Evolutionary conservation across 2,888 invertebrate genomes (phyloP).

Genomic region (Cybosia mesomella): DNA sequence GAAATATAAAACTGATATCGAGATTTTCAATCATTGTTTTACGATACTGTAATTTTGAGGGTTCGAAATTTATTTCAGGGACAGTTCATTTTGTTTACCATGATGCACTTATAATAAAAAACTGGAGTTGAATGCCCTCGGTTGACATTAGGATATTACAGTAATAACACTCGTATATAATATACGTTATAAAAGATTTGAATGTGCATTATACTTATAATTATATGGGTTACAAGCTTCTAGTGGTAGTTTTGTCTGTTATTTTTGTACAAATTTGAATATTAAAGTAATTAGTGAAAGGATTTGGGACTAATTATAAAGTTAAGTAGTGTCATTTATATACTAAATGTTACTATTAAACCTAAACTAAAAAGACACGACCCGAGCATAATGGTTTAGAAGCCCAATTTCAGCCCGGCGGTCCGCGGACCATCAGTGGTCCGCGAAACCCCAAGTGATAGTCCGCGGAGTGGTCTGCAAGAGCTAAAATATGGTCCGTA

Average conservation of each 20-base stretch:
- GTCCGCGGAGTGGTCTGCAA: too few species aligned
- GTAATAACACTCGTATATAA: background rate
- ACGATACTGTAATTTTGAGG: slow-evolving; percentile 77
- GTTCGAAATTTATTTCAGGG: slow-evolving; percentile 50
- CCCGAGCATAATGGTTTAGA: too few species aligned
- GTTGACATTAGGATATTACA: background rate
- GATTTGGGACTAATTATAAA: background rate
- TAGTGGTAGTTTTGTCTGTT: too few species aligned
- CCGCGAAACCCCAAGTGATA: too few species aligned
- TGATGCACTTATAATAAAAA: background rate
- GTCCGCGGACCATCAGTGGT: too few species aligned
- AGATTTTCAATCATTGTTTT: slow-evolving; percentile 82
- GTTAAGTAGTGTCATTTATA: background rate
- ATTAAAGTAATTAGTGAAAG: background rate
- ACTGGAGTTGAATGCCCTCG: background rate
- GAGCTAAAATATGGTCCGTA: too few species aligned
- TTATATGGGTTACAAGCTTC: too few species aligned
- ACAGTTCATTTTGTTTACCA: slow-evolving; percentile 40
- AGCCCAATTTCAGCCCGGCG: too few species aligned
- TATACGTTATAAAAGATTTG: background rate
- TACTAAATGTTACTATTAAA: background rate
- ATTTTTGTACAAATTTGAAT: background rate
- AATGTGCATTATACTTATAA: background rate
- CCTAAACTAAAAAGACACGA: too few species aligned
- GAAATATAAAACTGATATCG: slow-evolving; percentile 77